Evolutionary conservation across 2,797 vertebrate species (phyloP).

Genomic region (Tokudaia muenninki): DNA sequence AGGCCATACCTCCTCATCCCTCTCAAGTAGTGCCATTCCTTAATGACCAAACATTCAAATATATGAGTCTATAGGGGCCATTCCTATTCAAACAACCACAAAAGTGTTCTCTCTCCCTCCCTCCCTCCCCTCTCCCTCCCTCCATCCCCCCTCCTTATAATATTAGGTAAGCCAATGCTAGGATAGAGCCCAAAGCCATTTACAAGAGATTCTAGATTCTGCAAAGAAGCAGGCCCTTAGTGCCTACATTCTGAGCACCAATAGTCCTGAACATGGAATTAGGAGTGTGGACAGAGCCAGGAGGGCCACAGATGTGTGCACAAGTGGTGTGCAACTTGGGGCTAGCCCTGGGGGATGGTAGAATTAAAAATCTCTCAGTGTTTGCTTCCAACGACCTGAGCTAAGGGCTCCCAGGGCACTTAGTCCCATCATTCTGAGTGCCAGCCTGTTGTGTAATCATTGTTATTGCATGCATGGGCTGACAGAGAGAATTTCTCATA

Average conservation of each 20-base stretch:
- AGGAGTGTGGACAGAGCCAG: not conserved
- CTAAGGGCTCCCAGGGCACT: not conserved
- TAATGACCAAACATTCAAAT: not conserved
- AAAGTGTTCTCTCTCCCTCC: too few relatives aligned
- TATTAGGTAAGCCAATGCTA: not conserved
- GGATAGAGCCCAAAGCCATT: not conserved
- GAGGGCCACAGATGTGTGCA: not conserved
- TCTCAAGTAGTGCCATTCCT: not conserved
- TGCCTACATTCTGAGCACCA: not conserved
- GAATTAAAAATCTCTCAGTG: not conserved
- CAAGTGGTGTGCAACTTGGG: not conserved
- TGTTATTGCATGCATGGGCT: not conserved
- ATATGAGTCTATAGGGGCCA: not conserved
- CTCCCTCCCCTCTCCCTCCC: not conserved
- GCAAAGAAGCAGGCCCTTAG: not conserved
- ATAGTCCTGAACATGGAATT: not conserved
- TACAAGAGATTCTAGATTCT: not conserved
- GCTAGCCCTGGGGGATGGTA: not conserved
- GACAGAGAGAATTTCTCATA: slow-evolving; percentile 16
- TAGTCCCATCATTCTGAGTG: not conserved
- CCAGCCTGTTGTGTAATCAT: not conserved
- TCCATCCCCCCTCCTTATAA: not conserved
- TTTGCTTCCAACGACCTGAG: not conserved
- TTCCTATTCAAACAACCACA: not conserved
- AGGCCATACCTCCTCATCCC: not conserved